Percentiles rank a stretch among this genome's conserved stretches.
These are phyloP conservation scores for Spermophilus dauricus DNA, from an alignment of 2,113 vertebrate species.

Conservation along the genomic window DNA sequence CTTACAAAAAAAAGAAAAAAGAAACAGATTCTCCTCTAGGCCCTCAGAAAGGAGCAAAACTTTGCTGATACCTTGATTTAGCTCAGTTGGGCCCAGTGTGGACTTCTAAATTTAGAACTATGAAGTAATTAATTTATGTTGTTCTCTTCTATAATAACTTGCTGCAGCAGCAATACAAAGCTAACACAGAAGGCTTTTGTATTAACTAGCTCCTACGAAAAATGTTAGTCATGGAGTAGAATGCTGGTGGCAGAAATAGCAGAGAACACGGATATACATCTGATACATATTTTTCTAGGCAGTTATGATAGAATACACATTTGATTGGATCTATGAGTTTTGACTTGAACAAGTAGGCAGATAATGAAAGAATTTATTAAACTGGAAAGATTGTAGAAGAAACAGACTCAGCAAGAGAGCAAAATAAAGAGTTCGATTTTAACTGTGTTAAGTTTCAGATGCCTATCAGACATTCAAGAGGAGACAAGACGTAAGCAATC, in stretches of 20 bases:
- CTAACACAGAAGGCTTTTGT: not conserved
- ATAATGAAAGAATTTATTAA: conserved; percentile 5
- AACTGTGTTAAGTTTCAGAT: not conserved
- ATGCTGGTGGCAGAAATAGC: not conserved
- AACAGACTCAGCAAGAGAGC: not conserved
- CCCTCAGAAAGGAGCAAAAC: not conserved
- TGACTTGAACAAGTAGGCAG: conserved; percentile 11
- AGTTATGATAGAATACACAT: not conserved
- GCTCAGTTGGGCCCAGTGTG: not conserved
- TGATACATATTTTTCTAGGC: not conserved
- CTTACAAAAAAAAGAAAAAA: no score
- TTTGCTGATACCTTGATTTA: not conserved
- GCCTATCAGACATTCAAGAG: not conserved
- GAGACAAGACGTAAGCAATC: not conserved
- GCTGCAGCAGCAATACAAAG: not conserved
- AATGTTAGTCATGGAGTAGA: not conserved
- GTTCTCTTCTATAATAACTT: not conserved
- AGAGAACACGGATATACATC: not conserved
- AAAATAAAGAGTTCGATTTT: conserved; percentile 5
- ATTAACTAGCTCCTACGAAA: not conserved
- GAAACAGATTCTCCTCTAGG: not conserved
- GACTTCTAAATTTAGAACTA: not conserved
- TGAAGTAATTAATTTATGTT: not conserved
- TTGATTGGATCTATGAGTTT: not conserved
- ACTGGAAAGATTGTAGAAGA: not conserved